Evolutionary conservation across 2,797 vertebrate species (phyloP).

Genomic region (Ptychobarbus kaznakovi): DNA sequence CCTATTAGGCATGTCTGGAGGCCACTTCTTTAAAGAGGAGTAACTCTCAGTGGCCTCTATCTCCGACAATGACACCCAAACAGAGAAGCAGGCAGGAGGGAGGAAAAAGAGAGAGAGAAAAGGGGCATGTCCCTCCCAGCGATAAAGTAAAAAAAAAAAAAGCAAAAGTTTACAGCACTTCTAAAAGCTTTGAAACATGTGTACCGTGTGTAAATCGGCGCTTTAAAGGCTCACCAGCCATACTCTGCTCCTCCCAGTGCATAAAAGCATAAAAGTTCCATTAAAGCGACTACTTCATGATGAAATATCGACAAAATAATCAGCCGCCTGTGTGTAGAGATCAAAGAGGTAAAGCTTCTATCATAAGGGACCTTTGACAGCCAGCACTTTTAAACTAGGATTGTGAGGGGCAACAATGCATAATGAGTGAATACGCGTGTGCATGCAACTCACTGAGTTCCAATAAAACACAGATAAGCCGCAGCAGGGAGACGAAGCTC

Average conservation of each 20-base stretch:
- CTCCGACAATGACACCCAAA: conserved; percentile 51
- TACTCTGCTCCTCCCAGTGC: conserved; percentile 9
- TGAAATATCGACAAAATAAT: conserved; percentile 36
- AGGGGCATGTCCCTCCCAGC: conserved; percentile 14
- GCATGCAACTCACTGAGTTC: conserved; percentile 10
- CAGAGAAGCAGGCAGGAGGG: conserved; percentile 24
- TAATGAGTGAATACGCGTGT: conserved; percentile 12
- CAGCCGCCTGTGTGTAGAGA: conserved; percentile 28
- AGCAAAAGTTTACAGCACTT: conserved; percentile 23
- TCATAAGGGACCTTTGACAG: conserved; percentile 45
- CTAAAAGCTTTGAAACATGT: conserved; percentile 26
- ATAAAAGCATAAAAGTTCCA: conserved; percentile 55
- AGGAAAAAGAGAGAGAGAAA: conserved; percentile 17
- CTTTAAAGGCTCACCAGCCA: background rate
- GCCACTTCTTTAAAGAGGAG: conserved; percentile 65
- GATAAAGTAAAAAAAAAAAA: conserved; percentile 22
- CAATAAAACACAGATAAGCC: conserved; percentile 44
- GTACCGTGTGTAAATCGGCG: conserved; percentile 15
- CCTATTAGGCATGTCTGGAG: conserved; percentile 65
- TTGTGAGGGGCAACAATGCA: conserved; percentile 43
- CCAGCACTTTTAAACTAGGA: conserved; percentile 39
- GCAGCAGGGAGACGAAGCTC: conserved; percentile 8
- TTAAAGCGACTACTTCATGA: conserved; percentile 29
- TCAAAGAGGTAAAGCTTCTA: conserved; percentile 49
- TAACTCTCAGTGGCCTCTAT: conserved; percentile 53